These are phyloP conservation scores for Heliconius congener DNA, from an alignment of 1,140 invertebrate species.

Conservation along the genomic window DNA sequence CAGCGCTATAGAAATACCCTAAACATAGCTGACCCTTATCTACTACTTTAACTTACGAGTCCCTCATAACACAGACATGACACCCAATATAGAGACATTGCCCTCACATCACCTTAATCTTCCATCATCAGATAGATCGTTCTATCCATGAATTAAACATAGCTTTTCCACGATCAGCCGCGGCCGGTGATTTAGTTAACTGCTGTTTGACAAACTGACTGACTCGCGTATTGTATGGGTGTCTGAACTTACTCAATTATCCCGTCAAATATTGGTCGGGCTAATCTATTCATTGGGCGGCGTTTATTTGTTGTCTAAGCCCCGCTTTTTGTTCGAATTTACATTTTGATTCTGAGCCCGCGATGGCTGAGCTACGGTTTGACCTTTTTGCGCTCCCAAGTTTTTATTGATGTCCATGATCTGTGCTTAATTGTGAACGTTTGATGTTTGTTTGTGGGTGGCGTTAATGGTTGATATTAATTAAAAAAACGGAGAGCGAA, in stretches of 20 bases:
- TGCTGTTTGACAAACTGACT: conserved; percentile 32
- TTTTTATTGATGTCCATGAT: conserved; percentile 23
- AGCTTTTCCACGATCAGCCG: conserved; percentile 18
- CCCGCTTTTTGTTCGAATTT: conserved; percentile 44
- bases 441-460: background rate
- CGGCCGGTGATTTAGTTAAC: conserved; percentile 29
- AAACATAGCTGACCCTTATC: background rate
- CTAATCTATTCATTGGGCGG: conserved; percentile 52
- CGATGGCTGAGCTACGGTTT: conserved; percentile 24
- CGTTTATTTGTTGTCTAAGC: conserved; percentile 47
- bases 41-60: background rate
- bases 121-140: background rate
- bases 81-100: background rate
- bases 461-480: background rate
- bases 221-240: conserved; percentile 28
- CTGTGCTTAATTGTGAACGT: conserved; percentile 24
- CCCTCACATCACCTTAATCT: background rate
- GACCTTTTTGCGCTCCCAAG: conserved; percentile 42
- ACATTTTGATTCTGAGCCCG: conserved; percentile 46
- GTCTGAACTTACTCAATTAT: conserved; percentile 50
- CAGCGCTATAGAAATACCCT: too few species aligned
- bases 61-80: background rate
- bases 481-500: too few species aligned
- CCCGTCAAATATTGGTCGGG: conserved; percentile 48
- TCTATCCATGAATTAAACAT: conserved; percentile 29